Base-by-base conservation (phyloP, 2,888 invertebrate genomes). In the Matsumyia berberina region DNA sequence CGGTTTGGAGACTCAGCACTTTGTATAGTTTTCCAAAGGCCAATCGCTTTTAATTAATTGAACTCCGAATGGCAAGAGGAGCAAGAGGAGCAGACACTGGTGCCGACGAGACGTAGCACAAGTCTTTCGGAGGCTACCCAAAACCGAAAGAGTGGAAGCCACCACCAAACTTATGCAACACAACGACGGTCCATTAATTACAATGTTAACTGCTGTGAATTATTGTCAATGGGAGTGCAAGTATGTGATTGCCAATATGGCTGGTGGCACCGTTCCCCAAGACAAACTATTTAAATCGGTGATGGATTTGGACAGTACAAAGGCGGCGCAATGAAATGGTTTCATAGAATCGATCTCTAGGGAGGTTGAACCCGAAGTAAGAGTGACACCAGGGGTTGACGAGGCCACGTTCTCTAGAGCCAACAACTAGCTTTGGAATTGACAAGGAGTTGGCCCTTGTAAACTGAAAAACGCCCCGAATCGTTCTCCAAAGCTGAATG, bases 1-100 rank as follows among this genome's bases (percentile, higher is more conserved):
- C 58, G 46, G 76, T 74, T 74, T 62, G 8, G 8, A 39, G 44
- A 5, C 19, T 9, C 19, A 46, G 44, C 24, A 46, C 57, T 39
- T 15, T 44, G 31, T 67, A 31, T 42, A 17, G 17, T 64, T 39
- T 15, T 57, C 55, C 64, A 37, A n/a, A 74, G 55, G 58, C 66
- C 76, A 76, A 67, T 76, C 67, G 60, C 44, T 42, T 51, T 60
- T 77, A 77, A 77, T 77, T 77, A 67, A 77, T 77, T 67, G 51
- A 77, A 66, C 64, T 53, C 15, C 55, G 53, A 51, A 24, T 33
- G n/a, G 24, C 24, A 24, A 24, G n/a, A n/a, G n/a, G n/a, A n/a
- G n/a, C n/a, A n/a, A n/a, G 44, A 62, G 42, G 55, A 53, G 57
- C 37, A 35, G 17, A 35, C 35, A 46, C 39, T 66, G 57, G 49